These are phyloP conservation scores for Lithophane leautieri DNA, from an alignment of 2,888 invertebrate genomes.

Conservation along the genomic window DNA sequence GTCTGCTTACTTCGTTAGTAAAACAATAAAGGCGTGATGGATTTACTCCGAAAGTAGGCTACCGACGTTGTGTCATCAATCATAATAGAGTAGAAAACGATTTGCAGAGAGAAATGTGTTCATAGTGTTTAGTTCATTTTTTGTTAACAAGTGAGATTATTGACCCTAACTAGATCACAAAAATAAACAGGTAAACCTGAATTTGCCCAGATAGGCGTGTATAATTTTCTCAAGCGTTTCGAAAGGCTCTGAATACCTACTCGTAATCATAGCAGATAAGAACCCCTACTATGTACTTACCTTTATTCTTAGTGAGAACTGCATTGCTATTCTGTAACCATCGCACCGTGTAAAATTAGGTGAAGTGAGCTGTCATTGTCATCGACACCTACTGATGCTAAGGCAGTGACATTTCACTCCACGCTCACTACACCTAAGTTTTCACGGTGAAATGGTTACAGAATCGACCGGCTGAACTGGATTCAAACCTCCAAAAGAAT, in stretches of 20 bases:
- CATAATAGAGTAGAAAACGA: conserved; percentile 8
- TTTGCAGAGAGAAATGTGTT: neutral
- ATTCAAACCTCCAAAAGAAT: neutral
- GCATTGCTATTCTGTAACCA: no score
- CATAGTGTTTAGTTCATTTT: neutral
- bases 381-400: no score
- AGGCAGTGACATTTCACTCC: no score
- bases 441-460: no score
- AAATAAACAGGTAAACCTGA: neutral
- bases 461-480: no score
- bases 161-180: neutral
- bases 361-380: no score
- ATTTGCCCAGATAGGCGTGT: neutral
- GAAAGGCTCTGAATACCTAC: neutral
- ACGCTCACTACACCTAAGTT: no score
- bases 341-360: no score
- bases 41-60: conserved; percentile 22
- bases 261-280: conserved; percentile 17
- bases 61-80: conserved; percentile 3
- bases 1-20: neutral
- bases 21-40: conserved; percentile 6
- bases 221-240: conserved; percentile 4
- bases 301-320: neutral
- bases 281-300: conserved; percentile 18
- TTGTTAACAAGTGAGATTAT: neutral